Percentiles rank a stretch among this genome's conserved stretches.
These are phyloP conservation scores for Glossosoma conforme DNA, from an alignment of 1,140 invertebrate species.

Conservation along the genomic window DNA sequence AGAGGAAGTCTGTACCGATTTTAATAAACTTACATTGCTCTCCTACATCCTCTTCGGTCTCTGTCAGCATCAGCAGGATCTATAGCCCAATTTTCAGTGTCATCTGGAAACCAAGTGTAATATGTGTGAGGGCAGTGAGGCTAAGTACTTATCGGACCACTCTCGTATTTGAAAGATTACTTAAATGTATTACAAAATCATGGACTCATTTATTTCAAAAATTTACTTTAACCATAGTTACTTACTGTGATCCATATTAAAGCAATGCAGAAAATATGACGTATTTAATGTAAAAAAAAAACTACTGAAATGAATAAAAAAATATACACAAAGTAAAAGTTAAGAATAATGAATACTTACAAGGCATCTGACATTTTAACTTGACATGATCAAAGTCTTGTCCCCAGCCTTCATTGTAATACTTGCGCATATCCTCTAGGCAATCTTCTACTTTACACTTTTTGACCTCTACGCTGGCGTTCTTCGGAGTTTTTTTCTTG, in stretches of 20 bases:
- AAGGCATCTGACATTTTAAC: constrained; percentile 23
- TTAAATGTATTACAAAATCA: too few relatives aligned
- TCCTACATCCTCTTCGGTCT: too few relatives aligned
- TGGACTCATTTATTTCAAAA: too few relatives aligned
- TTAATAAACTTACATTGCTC: too few relatives aligned
- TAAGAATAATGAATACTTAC: constrained; percentile 20
- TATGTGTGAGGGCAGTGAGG: background rate
- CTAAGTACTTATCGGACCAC: too few relatives aligned
- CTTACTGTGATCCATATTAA: too few relatives aligned
- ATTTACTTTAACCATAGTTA: too few relatives aligned
- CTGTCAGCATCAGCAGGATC: constrained; percentile 15
- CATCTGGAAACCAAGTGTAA: constrained; percentile 16
- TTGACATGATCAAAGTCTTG: constrained; percentile 26
- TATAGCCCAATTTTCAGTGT: constrained; percentile 16
- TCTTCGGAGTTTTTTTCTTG: constrained; percentile 7
- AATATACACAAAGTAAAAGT: background rate
- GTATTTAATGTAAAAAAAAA: too few relatives aligned
- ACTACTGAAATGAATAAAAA: background rate
- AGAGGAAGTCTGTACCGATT: too few relatives aligned
- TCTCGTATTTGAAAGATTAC: background rate
- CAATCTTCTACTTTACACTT: constrained; percentile 15
- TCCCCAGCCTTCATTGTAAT: constrained; percentile 26
- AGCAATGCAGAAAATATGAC: too few relatives aligned
- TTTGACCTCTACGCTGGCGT: constrained; percentile 5
- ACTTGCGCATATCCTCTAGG: constrained; percentile 16